Evolutionary conservation across 2,888 invertebrate genomes (phyloP).

Genomic region (Plebejus argus): DNA sequence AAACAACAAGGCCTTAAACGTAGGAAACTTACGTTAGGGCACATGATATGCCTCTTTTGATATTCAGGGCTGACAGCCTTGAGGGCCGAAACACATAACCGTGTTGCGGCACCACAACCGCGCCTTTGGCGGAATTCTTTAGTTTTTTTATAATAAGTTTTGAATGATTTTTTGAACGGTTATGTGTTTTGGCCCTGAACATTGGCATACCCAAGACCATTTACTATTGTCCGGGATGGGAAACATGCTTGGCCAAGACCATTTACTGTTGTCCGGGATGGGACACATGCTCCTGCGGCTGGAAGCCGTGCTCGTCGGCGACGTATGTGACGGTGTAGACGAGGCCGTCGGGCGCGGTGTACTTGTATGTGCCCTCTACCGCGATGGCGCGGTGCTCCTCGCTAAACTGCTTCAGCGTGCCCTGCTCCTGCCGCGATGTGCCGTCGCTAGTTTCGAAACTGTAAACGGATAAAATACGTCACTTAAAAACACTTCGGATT

Average conservation of each 20-base stretch:
- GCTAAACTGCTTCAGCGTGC: slow-evolving; percentile 74
- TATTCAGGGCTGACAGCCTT: neutral
- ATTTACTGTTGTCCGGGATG: slow-evolving; percentile 50
- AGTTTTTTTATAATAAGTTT: too few species aligned
- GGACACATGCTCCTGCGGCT: slow-evolving; percentile 68
- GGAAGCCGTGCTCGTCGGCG: slow-evolving; percentile 82
- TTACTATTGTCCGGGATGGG: slow-evolving; percentile 52
- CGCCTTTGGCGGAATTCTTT: too few species aligned
- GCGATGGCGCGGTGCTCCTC: slow-evolving; percentile 74
- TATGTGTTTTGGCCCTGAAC: too few species aligned
- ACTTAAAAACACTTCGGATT: neutral
- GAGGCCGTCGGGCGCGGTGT: slow-evolving; percentile 77
- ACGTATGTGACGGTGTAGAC: slow-evolving; percentile 77
- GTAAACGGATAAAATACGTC: slow-evolving; percentile 22
- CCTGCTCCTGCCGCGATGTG: slow-evolving; percentile 74
- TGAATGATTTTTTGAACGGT: too few species aligned
- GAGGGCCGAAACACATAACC: too few species aligned
- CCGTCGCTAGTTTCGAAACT: slow-evolving; percentile 79
- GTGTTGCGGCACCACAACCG: too few species aligned
- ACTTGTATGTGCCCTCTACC: slow-evolving; percentile 77
- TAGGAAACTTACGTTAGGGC: neutral
- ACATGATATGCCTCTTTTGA: neutral
- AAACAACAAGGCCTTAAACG: neutral
- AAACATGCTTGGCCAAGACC: slow-evolving; percentile 58
- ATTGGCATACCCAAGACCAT: too few species aligned